A percentile compares a stretch with the other conserved stretches of the same genome.
These are phyloP conservation scores for Drosophila baimaii DNA, from an alignment of 1,140 invertebrate genomes.

Conservation along the genomic window DNA sequence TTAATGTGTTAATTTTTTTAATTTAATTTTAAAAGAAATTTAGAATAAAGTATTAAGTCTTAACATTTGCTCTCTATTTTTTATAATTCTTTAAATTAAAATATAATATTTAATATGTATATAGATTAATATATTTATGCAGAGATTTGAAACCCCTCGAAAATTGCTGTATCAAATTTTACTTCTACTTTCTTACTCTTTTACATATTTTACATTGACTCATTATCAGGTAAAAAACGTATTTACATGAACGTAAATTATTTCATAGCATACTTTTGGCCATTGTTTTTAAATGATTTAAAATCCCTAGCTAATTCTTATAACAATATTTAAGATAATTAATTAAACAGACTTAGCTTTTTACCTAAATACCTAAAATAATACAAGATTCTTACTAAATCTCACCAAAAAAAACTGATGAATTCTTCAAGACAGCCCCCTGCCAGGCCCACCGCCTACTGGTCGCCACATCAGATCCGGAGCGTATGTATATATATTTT, in stretches of 20 bases:
- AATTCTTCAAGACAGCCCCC: not conserved
- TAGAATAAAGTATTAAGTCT: not conserved
- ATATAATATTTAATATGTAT: not conserved
- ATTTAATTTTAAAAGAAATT: not conserved
- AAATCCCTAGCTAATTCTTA: not conserved
- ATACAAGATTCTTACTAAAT: fast-evolving
- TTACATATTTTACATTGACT: not conserved
- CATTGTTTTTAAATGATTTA: not conserved
- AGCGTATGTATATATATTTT: slow-evolving; percentile 3
- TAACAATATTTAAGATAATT: too few species aligned
- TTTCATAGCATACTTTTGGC: not conserved
- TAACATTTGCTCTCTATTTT: not conserved
- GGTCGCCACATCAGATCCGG: slow-evolving; percentile 7
- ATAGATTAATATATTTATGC: not conserved
- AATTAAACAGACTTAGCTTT: too few species aligned
- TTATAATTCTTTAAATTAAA: not conserved
- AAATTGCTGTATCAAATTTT: not conserved
- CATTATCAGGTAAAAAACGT: not conserved
- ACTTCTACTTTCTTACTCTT: not conserved
- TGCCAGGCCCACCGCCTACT: slow-evolving; percentile 4
- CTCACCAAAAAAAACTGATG: not conserved
- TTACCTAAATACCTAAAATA: not conserved
- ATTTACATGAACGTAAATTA: not conserved
- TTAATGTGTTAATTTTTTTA: not conserved
- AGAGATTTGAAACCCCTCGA: not conserved